Conservation (phyloP, 2,797 vertebrate species). For the Tachyglossus aculeatus region DNA sequence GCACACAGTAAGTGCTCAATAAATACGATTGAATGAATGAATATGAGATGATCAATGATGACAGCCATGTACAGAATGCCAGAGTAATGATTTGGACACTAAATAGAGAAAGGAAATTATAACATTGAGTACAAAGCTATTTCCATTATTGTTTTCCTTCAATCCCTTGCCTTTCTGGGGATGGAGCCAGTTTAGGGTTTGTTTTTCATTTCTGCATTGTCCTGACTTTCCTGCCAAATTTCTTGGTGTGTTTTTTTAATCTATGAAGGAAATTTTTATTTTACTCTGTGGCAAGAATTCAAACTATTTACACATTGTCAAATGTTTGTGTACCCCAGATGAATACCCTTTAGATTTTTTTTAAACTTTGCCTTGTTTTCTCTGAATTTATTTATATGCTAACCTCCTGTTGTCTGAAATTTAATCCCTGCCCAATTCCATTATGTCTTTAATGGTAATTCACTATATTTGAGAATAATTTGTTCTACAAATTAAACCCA, state of each 20-base stretch:
- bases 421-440: neutral
- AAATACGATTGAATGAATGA: no score
- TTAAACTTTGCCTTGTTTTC: slow-evolving; percentile 20
- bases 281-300: slow-evolving; percentile 28
- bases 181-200: slow-evolving; percentile 22
- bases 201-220: slow-evolving; percentile 5
- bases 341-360: slow-evolving; percentile 32
- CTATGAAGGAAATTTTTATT: slow-evolving; percentile 15
- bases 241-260: slow-evolving; percentile 28
- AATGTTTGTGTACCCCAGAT: neutral
- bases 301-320: slow-evolving; percentile 27
- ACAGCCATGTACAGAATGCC: slow-evolving; percentile 7
- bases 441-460: neutral
- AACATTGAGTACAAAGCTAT: slow-evolving; percentile 31
- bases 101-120: neutral
- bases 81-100: slow-evolving; percentile 27
- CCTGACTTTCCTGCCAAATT: slow-evolving; percentile 30
- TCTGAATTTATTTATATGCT: slow-evolving; percentile 23
- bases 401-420: slow-evolving; percentile 7
- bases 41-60: no score
- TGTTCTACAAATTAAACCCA: slow-evolving; percentile 8
- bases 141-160: slow-evolving; percentile 38
- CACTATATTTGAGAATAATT: slow-evolving; percentile 19
- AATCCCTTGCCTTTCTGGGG: slow-evolving; percentile 45
- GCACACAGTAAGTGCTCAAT: no score